Evolutionary conservation across 2,888 invertebrate genomes (phyloP), one percentile per base, ranked within the genome.

Genomic region (Coleophora flavipennella): DNA sequence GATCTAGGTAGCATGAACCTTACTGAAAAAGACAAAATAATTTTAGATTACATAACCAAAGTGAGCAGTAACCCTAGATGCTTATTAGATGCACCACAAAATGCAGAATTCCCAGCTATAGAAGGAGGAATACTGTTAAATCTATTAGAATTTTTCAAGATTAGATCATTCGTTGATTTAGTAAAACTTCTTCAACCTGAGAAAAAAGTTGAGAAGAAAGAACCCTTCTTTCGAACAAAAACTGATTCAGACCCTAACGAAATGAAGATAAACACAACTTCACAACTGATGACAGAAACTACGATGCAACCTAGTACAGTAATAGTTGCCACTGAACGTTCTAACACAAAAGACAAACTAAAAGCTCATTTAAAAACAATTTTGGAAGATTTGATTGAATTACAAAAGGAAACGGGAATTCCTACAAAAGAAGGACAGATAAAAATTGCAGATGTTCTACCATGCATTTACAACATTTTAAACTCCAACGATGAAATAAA

Each of bases 121-220:
- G 65, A 74, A 62, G 70, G 77, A 1, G 65, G 71, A 41, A 70
- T 77, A 46, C 51, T 80, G 36, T 53, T 74, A 2, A 78, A 75
- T 47, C 53, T 84, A 29, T 72, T 75, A 0, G 75, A 84, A 39
- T 74, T 80, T 46, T 70, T 77, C 4, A 80, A 75, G 55, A 66
- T 78, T 2, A 77, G 76, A 48, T 74, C 80, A 0, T 62, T 72
- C 28, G 48, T 63, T n/a, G 80, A 79, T 48, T 60, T 83, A 31
- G 38, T 77, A 1, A 71, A 70, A 38, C 35, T 73, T 32, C 32
- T 74, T 20, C 3, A 20, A 20, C 20, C 20, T 4, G 20, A 20
- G 6, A 20, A 20, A 20, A 20, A 3, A 4, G 20, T 20, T 20
- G 20, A 20, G 20, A 20, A 20, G 20, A 20, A 20, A 20, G 20